These are phyloP conservation scores for Periophthalmus magnuspinnatus DNA, from an alignment of 2,797 vertebrate species.

Conservation along the genomic window DNA sequence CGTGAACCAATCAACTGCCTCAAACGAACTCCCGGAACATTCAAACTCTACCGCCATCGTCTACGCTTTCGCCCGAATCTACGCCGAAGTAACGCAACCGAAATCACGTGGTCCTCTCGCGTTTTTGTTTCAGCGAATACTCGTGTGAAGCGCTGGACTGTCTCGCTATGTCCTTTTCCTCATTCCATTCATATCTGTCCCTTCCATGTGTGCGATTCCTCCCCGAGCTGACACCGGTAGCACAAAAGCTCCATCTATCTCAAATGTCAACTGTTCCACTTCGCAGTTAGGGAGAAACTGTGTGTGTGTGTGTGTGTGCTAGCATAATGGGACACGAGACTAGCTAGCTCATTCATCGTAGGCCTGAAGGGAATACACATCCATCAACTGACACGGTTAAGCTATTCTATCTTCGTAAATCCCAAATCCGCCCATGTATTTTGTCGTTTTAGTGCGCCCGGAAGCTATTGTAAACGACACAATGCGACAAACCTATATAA, in stretches of 20 bases:
- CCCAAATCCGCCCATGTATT: constrained; percentile 18
- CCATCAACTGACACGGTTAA: constrained; percentile 44
- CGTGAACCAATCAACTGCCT: not conserved
- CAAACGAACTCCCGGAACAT: not conserved
- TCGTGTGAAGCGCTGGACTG: constrained; percentile 1
- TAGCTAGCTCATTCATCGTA: constrained; percentile 47
- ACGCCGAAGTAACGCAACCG: not conserved
- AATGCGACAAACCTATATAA: constrained; percentile 41
- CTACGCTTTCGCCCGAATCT: constrained; percentile 1
- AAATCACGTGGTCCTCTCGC: not conserved
- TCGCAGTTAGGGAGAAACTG: constrained; percentile 5
- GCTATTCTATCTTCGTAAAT: constrained; percentile 42
- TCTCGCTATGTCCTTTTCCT: not conserved
- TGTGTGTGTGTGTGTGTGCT: constrained; percentile 29
- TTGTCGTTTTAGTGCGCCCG: constrained; percentile 9
- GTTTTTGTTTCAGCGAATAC: constrained; percentile 2
- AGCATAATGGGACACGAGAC: constrained; percentile 33
- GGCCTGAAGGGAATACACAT: constrained; percentile 25
- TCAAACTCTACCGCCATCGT: not conserved
- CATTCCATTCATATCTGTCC: constrained; percentile 30
- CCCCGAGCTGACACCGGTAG: constrained; percentile 16
- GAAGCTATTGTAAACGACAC: constrained; percentile 27
- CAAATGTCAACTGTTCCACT: constrained; percentile 45
- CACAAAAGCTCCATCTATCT: constrained; percentile 57
- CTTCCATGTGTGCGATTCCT: constrained; percentile 27